Base-by-base conservation (phyloP, 30 jellyfish, hydroid and myxozoan species). In the Cassiopea xamachana region DNA sequence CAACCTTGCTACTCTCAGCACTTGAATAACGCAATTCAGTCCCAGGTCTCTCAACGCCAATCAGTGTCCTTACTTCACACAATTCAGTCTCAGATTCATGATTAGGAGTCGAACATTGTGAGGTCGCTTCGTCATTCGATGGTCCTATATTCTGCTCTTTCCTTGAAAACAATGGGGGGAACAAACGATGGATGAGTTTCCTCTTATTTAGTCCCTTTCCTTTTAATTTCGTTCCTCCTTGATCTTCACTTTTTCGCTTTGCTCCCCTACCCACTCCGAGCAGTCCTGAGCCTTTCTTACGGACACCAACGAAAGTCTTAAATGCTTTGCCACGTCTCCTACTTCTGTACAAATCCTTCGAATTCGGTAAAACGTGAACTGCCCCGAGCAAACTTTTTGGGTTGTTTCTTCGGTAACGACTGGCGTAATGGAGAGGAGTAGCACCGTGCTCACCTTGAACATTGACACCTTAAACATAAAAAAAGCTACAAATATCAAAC, bases 391-490 rank as follows among this genome's bases (percentile, higher is more conserved):
- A 51, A 48, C 84, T 72, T 76, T 87, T 86, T 45, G 88, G 50
- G 18, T 61, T 68, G 83, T 80, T 77, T 43, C 55, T 78, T n/a
- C 92, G 74, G 94, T 96, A 96, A 39, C 98, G 62, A 61, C 99
- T 96, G 17, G 99, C 99, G 80, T 90, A 92, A 73, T 97, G 99
- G 17, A 97, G 92, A 1, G 99, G 98, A 46, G 99, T 96, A 6
- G 99, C 97, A 15, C 98, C 98, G 75, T 92, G 84, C 73, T 96
- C 99, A 4, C 99, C 99, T 16, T 82, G 95, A 45, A 87, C 98
- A 73, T 95, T 91, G 44, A 95, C 96, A 84, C 90, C 99, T 95
- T 67, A 12, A 72, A 85, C 79, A 7, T 55, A 0, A 55, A 6
- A 55, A 55, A 55, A 6, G 0, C 12, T 3, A 0, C 64, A 46